Evolutionary conservation across 2,888 invertebrate species (phyloP).

Genomic region (Chorisops tibialis): DNA sequence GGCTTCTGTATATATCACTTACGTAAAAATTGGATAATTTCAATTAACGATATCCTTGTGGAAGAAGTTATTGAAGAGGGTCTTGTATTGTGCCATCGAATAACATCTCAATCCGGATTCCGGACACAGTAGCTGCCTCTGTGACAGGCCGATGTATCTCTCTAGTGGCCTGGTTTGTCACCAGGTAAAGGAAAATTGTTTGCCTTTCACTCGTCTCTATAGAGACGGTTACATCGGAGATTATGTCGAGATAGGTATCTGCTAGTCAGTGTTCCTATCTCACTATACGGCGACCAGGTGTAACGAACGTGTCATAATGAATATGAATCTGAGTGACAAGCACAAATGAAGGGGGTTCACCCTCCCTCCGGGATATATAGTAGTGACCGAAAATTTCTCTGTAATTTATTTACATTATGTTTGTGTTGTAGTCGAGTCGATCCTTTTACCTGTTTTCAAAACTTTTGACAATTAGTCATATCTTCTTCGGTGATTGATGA

Average conservation of each 20-base stretch:
- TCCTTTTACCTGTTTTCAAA: constrained; percentile 32
- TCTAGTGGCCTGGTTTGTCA: not conserved
- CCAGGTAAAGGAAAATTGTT: constrained; percentile 11
- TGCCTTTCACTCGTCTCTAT: constrained; percentile 3
- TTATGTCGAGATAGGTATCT: constrained; percentile 10
- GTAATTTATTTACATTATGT: constrained; percentile 11
- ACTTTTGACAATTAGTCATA: constrained; percentile 31
- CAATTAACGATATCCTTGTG: constrained; percentile 27
- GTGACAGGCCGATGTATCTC: too few relatives aligned
- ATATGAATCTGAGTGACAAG: constrained; percentile 31
- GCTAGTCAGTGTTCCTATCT: constrained; percentile 2
- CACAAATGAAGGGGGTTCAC: constrained; percentile 27
- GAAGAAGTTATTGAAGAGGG: constrained; percentile 13
- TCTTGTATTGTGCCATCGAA: constrained; percentile 17
- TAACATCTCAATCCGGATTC: constrained; percentile 23
- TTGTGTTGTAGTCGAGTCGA: not conserved
- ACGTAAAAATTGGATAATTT: constrained; percentile 33
- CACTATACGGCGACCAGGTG: constrained; percentile 12
- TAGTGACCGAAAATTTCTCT: constrained; percentile 1
- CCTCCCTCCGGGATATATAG: constrained; percentile 14
- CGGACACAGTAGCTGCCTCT: not conserved
- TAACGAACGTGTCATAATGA: constrained; percentile 31
- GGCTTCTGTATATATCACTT: constrained; percentile 11
- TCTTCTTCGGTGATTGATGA: constrained; percentile 30
- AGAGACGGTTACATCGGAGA: constrained; percentile 15